Conservation (phyloP, 2,113 vertebrate genomes). For the Ophiodon elongatus region DNA sequence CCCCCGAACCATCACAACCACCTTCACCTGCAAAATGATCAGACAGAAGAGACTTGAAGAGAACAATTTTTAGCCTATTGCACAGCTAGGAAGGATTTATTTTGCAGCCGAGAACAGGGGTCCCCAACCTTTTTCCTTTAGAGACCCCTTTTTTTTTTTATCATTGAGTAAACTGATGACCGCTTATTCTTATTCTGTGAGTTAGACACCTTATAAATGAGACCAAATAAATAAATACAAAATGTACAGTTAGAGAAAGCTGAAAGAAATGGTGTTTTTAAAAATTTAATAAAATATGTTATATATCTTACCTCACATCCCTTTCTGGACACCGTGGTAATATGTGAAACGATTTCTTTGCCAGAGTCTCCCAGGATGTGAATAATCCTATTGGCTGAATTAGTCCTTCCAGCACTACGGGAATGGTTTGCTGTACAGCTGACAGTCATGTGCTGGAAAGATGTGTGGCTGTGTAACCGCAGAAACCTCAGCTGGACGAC, state of each 20-base stretch:
- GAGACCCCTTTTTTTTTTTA: background rate
- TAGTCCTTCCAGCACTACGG: background rate
- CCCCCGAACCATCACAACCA: slow-evolving; percentile 65
- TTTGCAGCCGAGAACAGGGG: background rate
- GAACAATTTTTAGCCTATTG: background rate
- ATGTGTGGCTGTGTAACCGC: slow-evolving; percentile 79
- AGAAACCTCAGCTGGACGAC: slow-evolving; percentile 86
- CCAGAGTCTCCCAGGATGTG: slow-evolving; percentile 77
- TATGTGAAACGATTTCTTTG: slow-evolving; percentile 66
- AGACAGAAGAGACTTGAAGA: background rate
- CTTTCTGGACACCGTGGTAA: slow-evolving; percentile 51
- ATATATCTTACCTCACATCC: slow-evolving; percentile 71
- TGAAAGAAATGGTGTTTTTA: background rate
- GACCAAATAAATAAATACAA: too few relatives aligned
- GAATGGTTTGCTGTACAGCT: slow-evolving; percentile 51
- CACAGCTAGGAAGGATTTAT: background rate
- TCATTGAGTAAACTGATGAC: background rate
- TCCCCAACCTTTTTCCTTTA: background rate
- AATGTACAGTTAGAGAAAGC: background rate
- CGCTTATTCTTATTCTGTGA: too few relatives aligned
- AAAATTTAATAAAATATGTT: background rate
- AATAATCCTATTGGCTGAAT: slow-evolving; percentile 35
- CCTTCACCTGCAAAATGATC: slow-evolving; percentile 57
- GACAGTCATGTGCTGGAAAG: slow-evolving; percentile 78
- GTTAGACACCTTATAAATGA: too few relatives aligned